Base-by-base conservation (phyloP, 2,797 vertebrate genomes). In the Sphenodon punctatus region DNA sequence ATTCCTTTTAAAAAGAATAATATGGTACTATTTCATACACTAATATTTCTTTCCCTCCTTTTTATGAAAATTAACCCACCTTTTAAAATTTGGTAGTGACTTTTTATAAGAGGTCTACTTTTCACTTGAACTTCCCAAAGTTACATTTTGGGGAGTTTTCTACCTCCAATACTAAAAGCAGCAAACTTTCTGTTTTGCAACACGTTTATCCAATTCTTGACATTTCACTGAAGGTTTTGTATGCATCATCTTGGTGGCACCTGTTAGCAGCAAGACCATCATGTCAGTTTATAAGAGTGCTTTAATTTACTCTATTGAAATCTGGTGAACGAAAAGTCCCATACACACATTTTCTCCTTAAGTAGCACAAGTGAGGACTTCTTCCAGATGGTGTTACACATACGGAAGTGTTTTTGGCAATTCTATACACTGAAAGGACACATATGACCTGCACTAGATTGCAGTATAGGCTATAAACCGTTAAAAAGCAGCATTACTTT, bases 151-250 rank as follows among this genome's bases (percentile, higher is more conserved):
- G 42, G 69, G 75, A 41, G 78, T 68, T 42, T 74, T 46, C 63
- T n/a, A 84, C 61, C 86, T 86, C 71, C 56, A 64, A 56, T 79
- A 89, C 67, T 88, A 67, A 88, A 82, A 93, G 46, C 67, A 89
- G 89, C 81, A 91, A 64, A 45, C 10, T 14, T 55, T 71, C 90
- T 87, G 87, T 85, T 90, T 89, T 84, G 67, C 88, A 84, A 45
- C 4, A 91, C 71, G 64, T 90, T 89, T 78, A 89, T 23, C 14
- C 43, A 91, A 86, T 80, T 80, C 66, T 59, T 51, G 81, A 92
- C 63, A 82, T 55, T 51, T 70, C 87, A 69, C n/a, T 51, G 67
- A 45, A 73, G 80, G 73, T 46, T 67, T 42, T 67, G 38, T 86
- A 75, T 86, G 83, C 77, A 49, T 78, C 78, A 80, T 78, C 60